Percentiles rank a stretch among this genome's conserved stretches.
Evolutionary conservation across 2,113 vertebrate species (phyloP).

Genomic region (Thamnaconus septentrionalis): DNA sequence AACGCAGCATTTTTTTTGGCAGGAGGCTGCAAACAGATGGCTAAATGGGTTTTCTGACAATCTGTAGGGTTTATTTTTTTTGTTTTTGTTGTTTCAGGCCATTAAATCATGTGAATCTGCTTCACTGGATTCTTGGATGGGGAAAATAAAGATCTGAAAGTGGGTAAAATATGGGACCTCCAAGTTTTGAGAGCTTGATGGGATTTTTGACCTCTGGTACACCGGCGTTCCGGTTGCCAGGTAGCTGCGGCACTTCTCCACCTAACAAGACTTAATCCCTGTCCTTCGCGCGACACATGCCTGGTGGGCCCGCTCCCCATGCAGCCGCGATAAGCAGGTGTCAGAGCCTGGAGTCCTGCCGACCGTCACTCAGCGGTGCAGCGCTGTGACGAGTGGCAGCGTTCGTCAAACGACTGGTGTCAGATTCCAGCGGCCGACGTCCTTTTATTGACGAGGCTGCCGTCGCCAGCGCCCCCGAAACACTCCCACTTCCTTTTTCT

Average conservation of each 20-base stretch:
- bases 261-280: conserved; percentile 53
- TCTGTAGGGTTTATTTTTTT: no score
- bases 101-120: no score
- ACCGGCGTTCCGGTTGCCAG: conserved; percentile 36
- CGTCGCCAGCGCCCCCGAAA: conserved; percentile 47
- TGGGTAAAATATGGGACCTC: no score
- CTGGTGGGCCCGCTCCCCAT: conserved; percentile 72
- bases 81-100: no score
- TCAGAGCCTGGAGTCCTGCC: conserved; percentile 82
- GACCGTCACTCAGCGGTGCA: conserved; percentile 77
- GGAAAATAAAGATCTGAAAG: no score
- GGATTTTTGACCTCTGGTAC: no score
- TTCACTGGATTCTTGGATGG: no score
- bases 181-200: no score
- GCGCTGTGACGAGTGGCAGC: conserved; percentile 73
- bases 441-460: conserved; percentile 48
- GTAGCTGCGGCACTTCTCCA: conserved; percentile 38
- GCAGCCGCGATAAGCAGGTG: conserved; percentile 86
- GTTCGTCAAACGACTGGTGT: conserved; percentile 71
- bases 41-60: no score
- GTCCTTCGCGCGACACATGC: conserved; percentile 74
- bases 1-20: no score
- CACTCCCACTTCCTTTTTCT: conserved; percentile 61
- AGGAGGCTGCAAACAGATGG: no score
- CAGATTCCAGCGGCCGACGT: conserved; percentile 69